Base-by-base conservation (phyloP, 2,888 invertebrate species). In the Caenorhabditis sulstoni region DNA sequence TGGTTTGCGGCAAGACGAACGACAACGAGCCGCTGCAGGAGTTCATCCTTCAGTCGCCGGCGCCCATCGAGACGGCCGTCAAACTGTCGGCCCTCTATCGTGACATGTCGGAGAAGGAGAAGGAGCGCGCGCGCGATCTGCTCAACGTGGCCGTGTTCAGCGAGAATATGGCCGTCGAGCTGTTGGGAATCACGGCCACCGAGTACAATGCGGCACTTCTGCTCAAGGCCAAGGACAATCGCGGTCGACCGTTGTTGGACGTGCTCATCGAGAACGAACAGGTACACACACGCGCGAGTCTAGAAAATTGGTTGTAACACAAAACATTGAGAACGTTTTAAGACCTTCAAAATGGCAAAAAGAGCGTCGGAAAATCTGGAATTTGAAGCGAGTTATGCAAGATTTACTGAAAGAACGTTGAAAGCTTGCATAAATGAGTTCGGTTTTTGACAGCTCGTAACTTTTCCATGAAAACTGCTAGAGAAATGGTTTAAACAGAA, bases 21-120 rank as follows among this genome's bases (percentile, higher is more conserved):
- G 95, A 96, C 90, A 97, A 98, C 91, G 94, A 95, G 89, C 97
- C 98, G 0, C 95, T 99, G 81, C 95, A 97, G 91, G 98, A 99
- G 91, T 99, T 99, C 91, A 95, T 99, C 29, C 92, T 99, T 75
- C 95, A 97, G n/a, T 97, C 97, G 0, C 96, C 97, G n/a, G 98
- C 98, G 3, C 98, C 98, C 0, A 97, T 98, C 35, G 98, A 99
- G 91, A 96, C 97, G 14, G 98, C 99, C 20, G 97, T 97, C 71
- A 99, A 99, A 92, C 92, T 99, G 83, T 97, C 97, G 0, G 95
- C 95, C 90, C 82, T 90, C 39, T 91, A 91, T 81, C 83, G 88
- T 39, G 95, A 96, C 87, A 94, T 95, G 89, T 94, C 86, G 14
- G 84, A 86, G 68, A 86, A 87, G 50, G 87, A 88, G 75, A 88